phyloP scores from a whole-genome alignment of 2,113 vertebrate species.

The Carassius carassius region DNA sequence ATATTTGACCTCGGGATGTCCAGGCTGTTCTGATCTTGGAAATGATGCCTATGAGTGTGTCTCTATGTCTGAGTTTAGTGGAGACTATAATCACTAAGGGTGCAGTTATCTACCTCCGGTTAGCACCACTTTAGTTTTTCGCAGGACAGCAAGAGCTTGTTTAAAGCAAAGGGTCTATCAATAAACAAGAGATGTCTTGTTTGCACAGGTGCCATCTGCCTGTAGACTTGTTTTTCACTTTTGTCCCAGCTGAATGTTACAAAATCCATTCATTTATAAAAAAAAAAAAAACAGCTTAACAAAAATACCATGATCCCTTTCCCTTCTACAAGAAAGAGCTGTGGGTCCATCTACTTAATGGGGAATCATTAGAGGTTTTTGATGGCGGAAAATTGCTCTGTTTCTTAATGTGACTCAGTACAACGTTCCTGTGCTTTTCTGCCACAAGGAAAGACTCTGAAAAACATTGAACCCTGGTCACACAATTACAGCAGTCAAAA shows the following conservation, averaged over 20 bases:
- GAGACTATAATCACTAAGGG: slow-evolving; percentile 26
- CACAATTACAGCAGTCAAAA: slow-evolving; percentile 51
- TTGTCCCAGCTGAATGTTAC: slow-evolving; percentile 61
- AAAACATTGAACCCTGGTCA: slow-evolving; percentile 34
- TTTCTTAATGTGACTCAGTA: slow-evolving; percentile 64
- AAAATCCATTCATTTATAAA: no score
- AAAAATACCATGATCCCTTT: slow-evolving; percentile 64
- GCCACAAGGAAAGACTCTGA: slow-evolving; percentile 31
- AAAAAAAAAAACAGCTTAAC: slow-evolving; percentile 42
- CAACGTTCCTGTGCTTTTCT: slow-evolving; percentile 61
- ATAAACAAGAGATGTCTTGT: slow-evolving; percentile 65
- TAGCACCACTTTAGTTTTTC: slow-evolving; percentile 19
- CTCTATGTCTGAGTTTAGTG: neutral
- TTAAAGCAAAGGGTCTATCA: slow-evolving; percentile 57
- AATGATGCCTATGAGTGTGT: slow-evolving; percentile 4
- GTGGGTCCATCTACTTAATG: slow-evolving; percentile 59
- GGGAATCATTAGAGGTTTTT: slow-evolving; percentile 67
- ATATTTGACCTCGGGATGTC: slow-evolving; percentile 49
- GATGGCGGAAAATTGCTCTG: slow-evolving; percentile 71
- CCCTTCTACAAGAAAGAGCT: slow-evolving; percentile 39
- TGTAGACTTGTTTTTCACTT: slow-evolving; percentile 65
- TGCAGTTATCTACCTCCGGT: slow-evolving; percentile 7
- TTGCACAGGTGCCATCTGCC: slow-evolving; percentile 74
- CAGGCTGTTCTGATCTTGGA: slow-evolving; percentile 51
- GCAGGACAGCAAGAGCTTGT: slow-evolving; percentile 44